Evolutionary conservation across 2,888 invertebrate species (phyloP), one percentile per base, ranked within the genome.

Genomic region (Cryptophagus acutangulus): DNA sequence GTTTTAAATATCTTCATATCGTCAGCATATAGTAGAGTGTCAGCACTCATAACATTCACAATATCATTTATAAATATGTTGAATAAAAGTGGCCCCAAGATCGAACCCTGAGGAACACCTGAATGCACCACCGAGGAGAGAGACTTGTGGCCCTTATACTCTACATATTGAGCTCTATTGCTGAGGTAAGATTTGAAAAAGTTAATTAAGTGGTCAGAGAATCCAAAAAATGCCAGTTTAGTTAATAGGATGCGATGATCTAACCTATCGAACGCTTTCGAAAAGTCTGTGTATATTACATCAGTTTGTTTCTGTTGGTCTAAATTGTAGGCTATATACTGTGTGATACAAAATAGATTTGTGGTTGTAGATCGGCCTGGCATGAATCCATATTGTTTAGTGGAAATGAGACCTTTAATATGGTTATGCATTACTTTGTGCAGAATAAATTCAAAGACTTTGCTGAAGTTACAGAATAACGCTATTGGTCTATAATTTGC

Each of bases 261-360:
- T 12, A 26, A 12, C 12, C 9, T 26, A n/a, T 26, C 26, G n/a
- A 26, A 26, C 5, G 26, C 26, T 26, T 26, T 26, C n/a, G 26
- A 12, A n/a, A 26, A 12, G 9, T 26, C 26, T 3, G 12, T 12
- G 9, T 26, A 26, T 4, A 26, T 26, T 8, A 26, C n/a, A 26
- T 26, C 26, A 12, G 12, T 13, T 8, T 26, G 26, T 26, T 26
- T 26, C 12, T 13, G n/a, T 12, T 26, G n/a, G 12, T 26, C 26
- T n/a, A 26, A 26, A 8, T 3, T n/a, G 12, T 26, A 12, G 3
- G 26, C 26, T n/a, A 26, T 6, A 26, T 26, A 26, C 12, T 26
- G 26, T 26, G 26, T 26, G n/a, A 26, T n/a, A 26, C 26, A 6
- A n/a, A 13, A 12, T 8, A 26, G 12, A 13, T 26, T 26, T 26